Evolutionary conservation across 92 coral and sea anemone species (phyloP), one percentile per base, ranked within the genome.

Genomic region (Parazoanthus atlanticus): DNA sequence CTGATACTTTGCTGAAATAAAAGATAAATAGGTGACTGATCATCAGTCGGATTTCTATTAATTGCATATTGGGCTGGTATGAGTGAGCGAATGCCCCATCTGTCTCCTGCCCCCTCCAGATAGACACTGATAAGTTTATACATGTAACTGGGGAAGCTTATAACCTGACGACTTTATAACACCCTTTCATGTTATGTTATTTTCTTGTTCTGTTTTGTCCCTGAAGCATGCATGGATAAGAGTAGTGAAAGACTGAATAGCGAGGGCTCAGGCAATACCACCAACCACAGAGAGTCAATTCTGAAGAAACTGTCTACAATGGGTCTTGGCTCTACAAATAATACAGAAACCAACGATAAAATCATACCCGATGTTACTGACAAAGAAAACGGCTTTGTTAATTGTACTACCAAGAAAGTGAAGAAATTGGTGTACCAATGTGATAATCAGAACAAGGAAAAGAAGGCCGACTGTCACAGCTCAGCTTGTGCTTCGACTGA

Each of bases 291-390:
- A 49, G 72, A 81, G 73, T 28, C 82, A 54, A 84, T 74, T 28
- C 17, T 54, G 74, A 54, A 76, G 61, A 75, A 84, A 85, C 67
- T 75, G 29, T 75, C 78, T 1, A 46, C 58, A 74, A 61, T 87
- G 74, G 58, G 88, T 19, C 74, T 76, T 28, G 78, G 66, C 6
- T 29, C 87, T 25, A 46, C 65, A 15, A 70, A 46, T 28, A 70
- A 10, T 71, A 1, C 65, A 41, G 87, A 70, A 41, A 11, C 87
- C 2, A 47, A 5, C 13, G 66, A 43, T 4, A 71, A 70, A 70
- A 11, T 12, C 17, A 12, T 2, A 10, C 26, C 2, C 26, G 40
- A 46, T 13, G 40, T 8, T 69, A 74, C 74, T 7, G 67, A 29
- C 29, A 82, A 82, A 69, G 76, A 36, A 67, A 83, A 69, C 33